phyloP scores from a whole-genome alignment of 2,888 invertebrate genomes.

The Piscicola geometra region DNA sequence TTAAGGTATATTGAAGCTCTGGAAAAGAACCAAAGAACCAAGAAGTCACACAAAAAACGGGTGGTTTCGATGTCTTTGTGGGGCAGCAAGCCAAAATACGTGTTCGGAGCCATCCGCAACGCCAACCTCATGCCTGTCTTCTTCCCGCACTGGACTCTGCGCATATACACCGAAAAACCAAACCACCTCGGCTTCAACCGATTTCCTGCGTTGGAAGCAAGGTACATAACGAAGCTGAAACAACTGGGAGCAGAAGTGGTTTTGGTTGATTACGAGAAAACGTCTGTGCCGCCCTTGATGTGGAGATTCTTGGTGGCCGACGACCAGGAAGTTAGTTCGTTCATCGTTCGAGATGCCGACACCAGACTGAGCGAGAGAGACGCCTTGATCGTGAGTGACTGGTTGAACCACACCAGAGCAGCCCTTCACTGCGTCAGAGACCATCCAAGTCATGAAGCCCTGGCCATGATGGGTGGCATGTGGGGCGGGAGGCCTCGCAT shows the following conservation, averaged over 20 bases:
- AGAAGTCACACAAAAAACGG: constrained; percentile 8
- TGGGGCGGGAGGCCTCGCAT: constrained; percentile 39
- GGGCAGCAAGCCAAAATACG: constrained; percentile 36
- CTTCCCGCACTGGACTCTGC: constrained; percentile 40
- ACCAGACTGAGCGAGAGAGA: constrained; percentile 36
- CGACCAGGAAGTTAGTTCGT: constrained; percentile 35
- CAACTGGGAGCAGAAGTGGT: constrained; percentile 39
- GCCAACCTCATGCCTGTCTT: constrained; percentile 39
- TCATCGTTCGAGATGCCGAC: constrained; percentile 39
- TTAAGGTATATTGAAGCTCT: constrained; percentile 26
- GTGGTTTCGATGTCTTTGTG: constrained; percentile 42
- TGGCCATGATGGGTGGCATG: constrained; percentile 36
- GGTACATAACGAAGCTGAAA: constrained; percentile 36
- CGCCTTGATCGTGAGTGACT: constrained; percentile 37
- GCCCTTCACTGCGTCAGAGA: constrained; percentile 40
- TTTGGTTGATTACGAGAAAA: constrained; percentile 31
- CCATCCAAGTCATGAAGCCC: constrained; percentile 38
- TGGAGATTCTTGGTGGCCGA: constrained; percentile 39
- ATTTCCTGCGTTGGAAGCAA: constrained; percentile 33
- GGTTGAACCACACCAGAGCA: constrained; percentile 26
- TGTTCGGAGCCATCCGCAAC: constrained; percentile 41
- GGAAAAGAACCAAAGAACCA: not conserved
- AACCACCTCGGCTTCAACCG: constrained; percentile 10
- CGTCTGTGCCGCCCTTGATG: constrained; percentile 36
- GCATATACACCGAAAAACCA: constrained; percentile 39